Conservation (phyloP, 1,140 invertebrate genomes). For the Lethrus apterus region DNA sequence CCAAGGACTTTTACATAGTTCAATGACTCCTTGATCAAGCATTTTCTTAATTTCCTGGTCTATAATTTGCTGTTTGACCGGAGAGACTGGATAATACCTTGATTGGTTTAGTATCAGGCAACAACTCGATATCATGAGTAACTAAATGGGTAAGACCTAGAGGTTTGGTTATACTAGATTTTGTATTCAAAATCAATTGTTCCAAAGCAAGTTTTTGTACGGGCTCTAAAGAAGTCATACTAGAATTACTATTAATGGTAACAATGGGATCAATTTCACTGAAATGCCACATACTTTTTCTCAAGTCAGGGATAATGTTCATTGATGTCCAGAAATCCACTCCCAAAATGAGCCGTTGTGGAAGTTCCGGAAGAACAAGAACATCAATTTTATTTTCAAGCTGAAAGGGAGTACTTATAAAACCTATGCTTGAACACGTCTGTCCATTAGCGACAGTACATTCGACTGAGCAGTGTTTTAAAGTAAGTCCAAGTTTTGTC, state of each 20-base stretch:
- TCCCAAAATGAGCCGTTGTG: too few relatives aligned
- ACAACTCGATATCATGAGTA: neutral
- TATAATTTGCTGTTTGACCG: neutral
- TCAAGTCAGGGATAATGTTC: too few relatives aligned
- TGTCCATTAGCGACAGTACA: too few relatives aligned
- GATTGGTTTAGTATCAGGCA: neutral
- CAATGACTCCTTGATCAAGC: neutral
- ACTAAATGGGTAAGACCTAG: neutral
- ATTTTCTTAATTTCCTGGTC: too few relatives aligned
- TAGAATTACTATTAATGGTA: neutral
- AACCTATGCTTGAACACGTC: too few relatives aligned
- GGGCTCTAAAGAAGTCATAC: neutral
- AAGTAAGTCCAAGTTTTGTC: too few relatives aligned
- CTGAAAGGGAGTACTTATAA: too few relatives aligned
- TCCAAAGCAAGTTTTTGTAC: neutral
- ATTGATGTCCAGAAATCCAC: too few relatives aligned
- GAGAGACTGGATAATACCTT: too few relatives aligned
- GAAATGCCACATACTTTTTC: neutral
- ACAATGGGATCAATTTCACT: neutral
- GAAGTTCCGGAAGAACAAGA: too few relatives aligned
- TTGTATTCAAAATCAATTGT: neutral
- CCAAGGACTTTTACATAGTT: neutral
- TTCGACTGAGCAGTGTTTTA: too few relatives aligned
- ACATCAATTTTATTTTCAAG: too few relatives aligned
- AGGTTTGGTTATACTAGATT: neutral